phyloP scores from a whole-genome alignment of 1,140 invertebrate species.

The Drosophila micromelanica region DNA sequence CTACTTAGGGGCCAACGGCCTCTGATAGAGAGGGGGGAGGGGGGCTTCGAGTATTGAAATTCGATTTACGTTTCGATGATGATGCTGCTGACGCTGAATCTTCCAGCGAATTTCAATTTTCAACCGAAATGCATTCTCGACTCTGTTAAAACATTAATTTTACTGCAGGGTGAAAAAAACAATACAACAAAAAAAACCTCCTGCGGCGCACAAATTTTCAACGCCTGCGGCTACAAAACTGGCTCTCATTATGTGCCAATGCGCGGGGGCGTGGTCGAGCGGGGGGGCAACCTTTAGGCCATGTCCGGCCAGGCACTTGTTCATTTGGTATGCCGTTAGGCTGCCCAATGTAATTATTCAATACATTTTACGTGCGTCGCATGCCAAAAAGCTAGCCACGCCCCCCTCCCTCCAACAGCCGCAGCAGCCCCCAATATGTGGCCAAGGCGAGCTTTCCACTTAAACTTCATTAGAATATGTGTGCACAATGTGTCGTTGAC shows the following conservation, averaged over 20 bases:
- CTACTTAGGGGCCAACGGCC: slow-evolving; percentile 71
- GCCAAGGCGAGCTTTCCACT: slow-evolving; percentile 44
- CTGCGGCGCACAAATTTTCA: slow-evolving; percentile 62
- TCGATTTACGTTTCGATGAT: slow-evolving; percentile 18
- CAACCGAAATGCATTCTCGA: slow-evolving; percentile 57
- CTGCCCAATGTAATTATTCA: slow-evolving; percentile 77
- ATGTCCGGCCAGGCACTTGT: slow-evolving; percentile 60
- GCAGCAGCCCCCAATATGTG: slow-evolving; percentile 19
- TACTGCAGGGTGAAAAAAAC: slow-evolving; percentile 3
- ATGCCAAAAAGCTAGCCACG: slow-evolving; percentile 58
- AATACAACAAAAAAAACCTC: slow-evolving; percentile 34
- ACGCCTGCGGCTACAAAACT: slow-evolving; percentile 50
- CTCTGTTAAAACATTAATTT: slow-evolving; percentile 73
- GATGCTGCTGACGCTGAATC: slow-evolving; percentile 6
- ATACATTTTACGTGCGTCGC: slow-evolving; percentile 79
- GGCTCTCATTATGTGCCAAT: slow-evolving; percentile 65
- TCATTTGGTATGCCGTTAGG: slow-evolving; percentile 79
- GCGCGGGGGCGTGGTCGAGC: slow-evolving; percentile 36
- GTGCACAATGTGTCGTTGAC: slow-evolving; percentile 49
- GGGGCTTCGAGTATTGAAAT: slow-evolving; percentile 18
- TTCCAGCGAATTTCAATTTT: slow-evolving; percentile 74
- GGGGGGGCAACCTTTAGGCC: slow-evolving; percentile 36
- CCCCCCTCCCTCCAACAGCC: slow-evolving; percentile 42
- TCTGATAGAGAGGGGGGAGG: background rate
- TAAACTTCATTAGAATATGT: slow-evolving; percentile 74